Evolutionary conservation across 2,888 invertebrate genomes (phyloP), one percentile per base, ranked within the genome.

Genomic region (Sylvicola cinctus): DNA sequence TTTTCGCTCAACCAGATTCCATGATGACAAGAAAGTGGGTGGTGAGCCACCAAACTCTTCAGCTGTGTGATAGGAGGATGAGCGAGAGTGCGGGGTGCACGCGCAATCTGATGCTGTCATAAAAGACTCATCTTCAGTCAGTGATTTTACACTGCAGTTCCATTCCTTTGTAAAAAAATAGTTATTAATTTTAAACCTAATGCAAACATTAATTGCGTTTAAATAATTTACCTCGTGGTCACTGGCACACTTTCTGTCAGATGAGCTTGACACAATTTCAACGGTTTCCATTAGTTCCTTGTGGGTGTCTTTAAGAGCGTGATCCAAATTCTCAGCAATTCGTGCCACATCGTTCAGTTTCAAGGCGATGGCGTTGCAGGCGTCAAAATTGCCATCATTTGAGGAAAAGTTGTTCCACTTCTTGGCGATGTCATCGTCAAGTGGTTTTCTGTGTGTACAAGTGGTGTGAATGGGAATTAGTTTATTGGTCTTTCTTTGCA

Each of bases 81-180:
- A 72, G 36, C 71, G 59, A 5, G 74, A 74, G 38, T 68, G 70
- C 17, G 71, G 71, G 10, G 36, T 36, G 51, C 38, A 54, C 30
- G 74, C 71, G 44, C 70, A 70, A 45, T 75, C 74, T 1, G 74
- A 74, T 11, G 74, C 74, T 3, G 74, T 74, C 23, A 66, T 62
- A 50, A 74, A 74, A 38, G 70, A 70, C 40, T 71, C 72, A 41
- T 70, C 70, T 38, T 69, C 69, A 6, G 57, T 60, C 30, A 40
- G 39, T 14, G 59, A 58, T 16, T 56, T 55, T 2, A 42, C 16
- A 36, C 42, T 44, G 36, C 56, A 55, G 34, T 55, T 56, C 55
- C 59, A 58, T 39, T 60, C 59, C 58, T 60, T 32, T 17, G 42
- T 42, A 29, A 31, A 36, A 17, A 29, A 26, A 14, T 25, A 8